These are phyloP conservation scores for Jacana jacana DNA, from an alignment of 2,113 vertebrate genomes.

Conservation along the genomic window DNA sequence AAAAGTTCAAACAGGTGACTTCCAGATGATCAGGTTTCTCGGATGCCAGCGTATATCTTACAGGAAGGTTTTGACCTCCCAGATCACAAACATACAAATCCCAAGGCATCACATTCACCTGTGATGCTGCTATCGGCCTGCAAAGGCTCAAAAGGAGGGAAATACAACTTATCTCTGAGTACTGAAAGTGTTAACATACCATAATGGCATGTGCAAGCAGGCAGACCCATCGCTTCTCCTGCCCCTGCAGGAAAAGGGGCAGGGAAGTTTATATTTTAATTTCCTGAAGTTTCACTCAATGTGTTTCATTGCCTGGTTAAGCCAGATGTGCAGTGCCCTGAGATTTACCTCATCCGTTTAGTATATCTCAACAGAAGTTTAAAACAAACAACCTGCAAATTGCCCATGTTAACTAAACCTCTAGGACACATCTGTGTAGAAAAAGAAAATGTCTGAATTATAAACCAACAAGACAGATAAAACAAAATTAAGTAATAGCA, in stretches of 20 bases:
- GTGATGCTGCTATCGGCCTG: not conserved
- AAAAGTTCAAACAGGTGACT: constrained; percentile 25
- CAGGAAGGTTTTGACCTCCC: constrained; percentile 1
- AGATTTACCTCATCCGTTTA: constrained; percentile 29
- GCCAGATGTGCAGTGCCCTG: constrained; percentile 38
- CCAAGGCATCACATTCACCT: not conserved
- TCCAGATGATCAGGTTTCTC: not conserved
- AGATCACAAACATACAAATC: not conserved
- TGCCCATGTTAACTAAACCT: not conserved
- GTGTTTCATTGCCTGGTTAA: not conserved
- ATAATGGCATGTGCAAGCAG: not conserved
- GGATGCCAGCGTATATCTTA: not conserved
- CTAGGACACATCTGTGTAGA: not conserved
- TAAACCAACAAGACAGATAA: not conserved
- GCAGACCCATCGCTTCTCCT: not conserved
- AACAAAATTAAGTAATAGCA: not conserved
- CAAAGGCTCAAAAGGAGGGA: not conserved
- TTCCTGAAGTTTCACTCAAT: constrained; percentile 59
- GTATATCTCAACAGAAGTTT: constrained; percentile 9
- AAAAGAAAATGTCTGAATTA: not conserved
- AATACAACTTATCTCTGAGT: not conserved
- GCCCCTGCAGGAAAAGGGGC: constrained; percentile 15
- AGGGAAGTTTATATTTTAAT: constrained; percentile 63
- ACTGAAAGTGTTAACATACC: constrained; percentile 19
- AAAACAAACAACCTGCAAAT: constrained; percentile 25